Conservation (phyloP, 2,888 invertebrate species). For the Thymelicus sylvestris region DNA sequence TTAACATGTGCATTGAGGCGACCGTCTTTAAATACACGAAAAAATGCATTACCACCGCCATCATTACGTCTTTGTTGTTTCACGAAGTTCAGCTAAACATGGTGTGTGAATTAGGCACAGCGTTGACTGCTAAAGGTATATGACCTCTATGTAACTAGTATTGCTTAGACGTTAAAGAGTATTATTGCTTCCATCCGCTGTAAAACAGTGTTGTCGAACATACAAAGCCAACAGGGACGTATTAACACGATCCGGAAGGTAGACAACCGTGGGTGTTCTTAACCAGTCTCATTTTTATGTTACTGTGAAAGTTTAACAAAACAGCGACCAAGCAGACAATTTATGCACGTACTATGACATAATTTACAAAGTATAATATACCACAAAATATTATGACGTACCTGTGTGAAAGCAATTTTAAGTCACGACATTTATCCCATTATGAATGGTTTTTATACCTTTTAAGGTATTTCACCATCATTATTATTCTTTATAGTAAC, state of each 20-base stretch:
- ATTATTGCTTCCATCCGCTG: conserved; percentile 57
- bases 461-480: no score
- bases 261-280: conserved; percentile 79
- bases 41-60: conserved; percentile 78
- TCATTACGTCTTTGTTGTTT: conserved; percentile 79
- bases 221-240: conserved; percentile 77
- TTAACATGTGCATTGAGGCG: conserved; percentile 69
- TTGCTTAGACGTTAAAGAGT: conserved; percentile 54
- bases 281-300: conserved; percentile 66
- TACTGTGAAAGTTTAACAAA: conserved; percentile 35
- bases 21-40: conserved; percentile 74
- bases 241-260: conserved; percentile 77
- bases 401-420: no score
- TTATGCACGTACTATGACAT: conserved; percentile 14
- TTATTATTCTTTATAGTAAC: no score
- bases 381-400: no score
- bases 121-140: conserved; percentile 51
- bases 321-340: conserved; percentile 18
- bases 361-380: neutral
- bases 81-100: conserved; percentile 80
- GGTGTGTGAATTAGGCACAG: conserved; percentile 77
- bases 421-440: no score
- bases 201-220: conserved; percentile 58
- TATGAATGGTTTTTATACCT: no score
- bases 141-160: conserved; percentile 49